Base-by-base conservation (phyloP, 2,888 invertebrate species). In the Amorpha juglandis region DNA sequence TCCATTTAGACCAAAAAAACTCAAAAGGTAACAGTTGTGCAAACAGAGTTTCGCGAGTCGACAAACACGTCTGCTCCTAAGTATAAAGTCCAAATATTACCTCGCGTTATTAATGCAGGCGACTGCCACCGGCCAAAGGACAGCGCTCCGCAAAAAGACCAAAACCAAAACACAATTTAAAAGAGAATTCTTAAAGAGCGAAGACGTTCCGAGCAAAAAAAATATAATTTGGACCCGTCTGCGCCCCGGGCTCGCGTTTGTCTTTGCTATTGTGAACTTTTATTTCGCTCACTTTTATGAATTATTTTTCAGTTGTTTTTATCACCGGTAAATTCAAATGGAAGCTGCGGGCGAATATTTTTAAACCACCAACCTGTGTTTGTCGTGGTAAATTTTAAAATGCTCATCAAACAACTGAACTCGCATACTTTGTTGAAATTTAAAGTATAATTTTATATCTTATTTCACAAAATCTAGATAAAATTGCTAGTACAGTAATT, bases 211-310 rank as follows among this genome's bases (percentile, higher is more conserved):
- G 77, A 71, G 72, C 79, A 58, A 58, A 58, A 88, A 91, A 92
- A 91, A 92, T 88, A 91, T 91, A 92, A 92, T 92, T 90, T 87
- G 88, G 82, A 78, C 76, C 78, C 81, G 77, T 79, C 77, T 73
- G 67, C 75, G 87, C 85, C 86, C 78, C 77, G 80, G 86, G 88
- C 84, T 75, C 78, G 79, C 86, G 90, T 91, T 92, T 92, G 91
- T 91, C 90, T 92, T 92, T 90, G 89, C 88, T 87, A 89, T 91
- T 91, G 87, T 87, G 86, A 90, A 92, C 90, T 92, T 91, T 91
- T 90, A 88, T 89, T 89, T 87, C 83, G 80, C 83, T 85, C 84
- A 88, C 83, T 91, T 89, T 91, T 89, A 90, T 91, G 90, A 92
- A 92, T 91, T 90, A 91, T 90, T 87, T 58, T 90, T 86, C 87